Conservation (phyloP, 2,113 vertebrate genomes). For the Hippolais icterina region DNA sequence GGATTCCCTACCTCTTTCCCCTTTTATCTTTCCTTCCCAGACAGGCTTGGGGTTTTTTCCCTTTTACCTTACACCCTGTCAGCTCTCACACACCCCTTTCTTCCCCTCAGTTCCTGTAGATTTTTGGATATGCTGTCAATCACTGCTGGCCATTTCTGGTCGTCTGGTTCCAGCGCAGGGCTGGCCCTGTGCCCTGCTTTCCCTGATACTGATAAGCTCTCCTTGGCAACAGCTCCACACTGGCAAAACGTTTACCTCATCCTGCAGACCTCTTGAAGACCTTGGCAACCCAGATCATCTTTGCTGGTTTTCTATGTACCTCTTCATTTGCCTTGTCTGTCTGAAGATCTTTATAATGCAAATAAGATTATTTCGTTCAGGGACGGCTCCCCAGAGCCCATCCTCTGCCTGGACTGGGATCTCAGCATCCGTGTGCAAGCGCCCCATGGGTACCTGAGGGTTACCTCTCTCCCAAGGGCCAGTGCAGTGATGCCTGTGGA, state of each 20-base stretch:
- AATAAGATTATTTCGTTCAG: background rate
- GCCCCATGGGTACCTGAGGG: background rate
- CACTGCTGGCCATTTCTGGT: background rate
- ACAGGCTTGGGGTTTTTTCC: background rate
- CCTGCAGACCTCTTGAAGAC: background rate
- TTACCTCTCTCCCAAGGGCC: background rate
- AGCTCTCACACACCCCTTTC: background rate
- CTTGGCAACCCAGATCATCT: background rate
- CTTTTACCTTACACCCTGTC: background rate
- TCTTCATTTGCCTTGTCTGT: background rate
- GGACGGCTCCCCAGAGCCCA: fast-evolving
- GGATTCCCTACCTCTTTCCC: background rate
- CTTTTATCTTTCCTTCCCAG: background rate
- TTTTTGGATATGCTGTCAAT: fast-evolving
- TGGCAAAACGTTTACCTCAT: background rate
- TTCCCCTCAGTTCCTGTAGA: fast-evolving
- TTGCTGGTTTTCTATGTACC: background rate
- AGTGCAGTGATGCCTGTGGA: fast-evolving
- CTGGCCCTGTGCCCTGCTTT: background rate
- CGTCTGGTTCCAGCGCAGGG: background rate
- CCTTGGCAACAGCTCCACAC: background rate
- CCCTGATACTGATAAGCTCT: background rate
- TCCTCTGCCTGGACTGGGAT: background rate
- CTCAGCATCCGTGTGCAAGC: background rate
- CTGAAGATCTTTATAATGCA: background rate